phyloP scores from a whole-genome alignment of 2,888 invertebrate species.

The Pristionchus entomophagus region DNA sequence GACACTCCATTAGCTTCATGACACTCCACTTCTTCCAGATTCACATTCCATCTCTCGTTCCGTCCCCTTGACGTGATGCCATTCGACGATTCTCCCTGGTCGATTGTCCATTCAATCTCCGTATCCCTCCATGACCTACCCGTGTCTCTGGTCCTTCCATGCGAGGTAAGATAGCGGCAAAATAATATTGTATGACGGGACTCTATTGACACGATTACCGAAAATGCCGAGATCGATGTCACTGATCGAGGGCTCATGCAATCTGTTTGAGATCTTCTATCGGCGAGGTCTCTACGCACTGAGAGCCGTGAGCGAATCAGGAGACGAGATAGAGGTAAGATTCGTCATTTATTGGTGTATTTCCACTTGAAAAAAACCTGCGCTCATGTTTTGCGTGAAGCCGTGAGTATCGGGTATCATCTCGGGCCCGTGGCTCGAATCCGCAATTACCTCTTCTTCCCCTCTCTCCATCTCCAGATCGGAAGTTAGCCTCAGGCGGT shows the following conservation, averaged over 20 bases:
- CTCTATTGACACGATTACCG: too few species aligned
- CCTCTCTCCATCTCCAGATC: background rate
- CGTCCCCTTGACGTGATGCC: slow-evolving; percentile 30
- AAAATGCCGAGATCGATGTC: too few species aligned
- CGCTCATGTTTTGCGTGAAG: too few species aligned
- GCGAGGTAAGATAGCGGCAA: background rate
- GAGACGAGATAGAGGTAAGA: background rate
- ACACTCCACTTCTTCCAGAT: too few species aligned
- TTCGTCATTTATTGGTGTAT: background rate
- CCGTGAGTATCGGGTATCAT: too few species aligned
- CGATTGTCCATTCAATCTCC: background rate
- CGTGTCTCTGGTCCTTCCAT: background rate
- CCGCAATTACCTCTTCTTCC: slow-evolving; percentile 3
- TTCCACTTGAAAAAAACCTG: too few species aligned
- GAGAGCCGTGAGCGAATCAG: background rate
- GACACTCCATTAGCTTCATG: too few species aligned
- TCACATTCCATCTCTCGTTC: slow-evolving; percentile 17
- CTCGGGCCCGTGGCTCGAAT: background rate
- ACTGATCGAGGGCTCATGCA: background rate
- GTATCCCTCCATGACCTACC: background rate
- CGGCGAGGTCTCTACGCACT: slow-evolving; percentile 5
- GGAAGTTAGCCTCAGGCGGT: slow-evolving; percentile 3
- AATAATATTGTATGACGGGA: too few species aligned
- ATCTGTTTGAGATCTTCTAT: slow-evolving; percentile 3
- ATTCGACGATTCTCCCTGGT: slow-evolving; percentile 30